phyloP scores from a whole-genome alignment of 2,113 vertebrate genomes.

The Stigmatopora nigra region DNA sequence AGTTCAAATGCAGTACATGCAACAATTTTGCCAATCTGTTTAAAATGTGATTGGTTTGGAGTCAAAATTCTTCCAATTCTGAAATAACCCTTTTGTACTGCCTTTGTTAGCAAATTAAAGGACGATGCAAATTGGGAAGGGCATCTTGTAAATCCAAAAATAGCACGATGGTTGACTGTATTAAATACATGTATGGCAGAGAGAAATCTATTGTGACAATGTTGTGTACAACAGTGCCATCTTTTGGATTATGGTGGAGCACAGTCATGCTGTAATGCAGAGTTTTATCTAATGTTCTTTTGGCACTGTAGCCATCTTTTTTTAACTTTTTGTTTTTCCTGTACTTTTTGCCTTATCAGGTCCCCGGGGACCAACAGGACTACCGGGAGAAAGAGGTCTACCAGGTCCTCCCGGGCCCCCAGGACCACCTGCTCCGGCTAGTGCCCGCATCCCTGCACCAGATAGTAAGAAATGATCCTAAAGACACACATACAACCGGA shows the following conservation, averaged over 20 bases:
- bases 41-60: no score
- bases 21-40: no score
- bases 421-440: conserved; percentile 51
- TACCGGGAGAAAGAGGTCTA: conserved; percentile 78
- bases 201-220: not conserved
- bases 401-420: conserved; percentile 77
- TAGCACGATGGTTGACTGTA: not conserved
- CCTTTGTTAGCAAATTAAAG: not conserved
- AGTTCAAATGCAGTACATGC: no score
- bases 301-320: not conserved
- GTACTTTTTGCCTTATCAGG: conserved; percentile 45
- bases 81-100: not conserved
- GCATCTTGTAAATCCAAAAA: not conserved
- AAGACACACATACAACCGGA: not conserved
- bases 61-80: no score
- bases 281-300: not conserved
- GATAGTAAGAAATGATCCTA: conserved; percentile 54
- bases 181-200: no score
- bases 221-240: not conserved
- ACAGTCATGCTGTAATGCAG: not conserved
- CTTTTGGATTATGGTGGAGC: not conserved
- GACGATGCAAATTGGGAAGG: not conserved
- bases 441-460: conserved; percentile 52
- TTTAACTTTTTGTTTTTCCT: conserved; percentile 12
- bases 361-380: conserved; percentile 76